These are phyloP conservation scores for Hydra vulgaris DNA, from an alignment of 30 jellyfish, hydroid and myxozoan genomes.

Conservation along the genomic window DNA sequence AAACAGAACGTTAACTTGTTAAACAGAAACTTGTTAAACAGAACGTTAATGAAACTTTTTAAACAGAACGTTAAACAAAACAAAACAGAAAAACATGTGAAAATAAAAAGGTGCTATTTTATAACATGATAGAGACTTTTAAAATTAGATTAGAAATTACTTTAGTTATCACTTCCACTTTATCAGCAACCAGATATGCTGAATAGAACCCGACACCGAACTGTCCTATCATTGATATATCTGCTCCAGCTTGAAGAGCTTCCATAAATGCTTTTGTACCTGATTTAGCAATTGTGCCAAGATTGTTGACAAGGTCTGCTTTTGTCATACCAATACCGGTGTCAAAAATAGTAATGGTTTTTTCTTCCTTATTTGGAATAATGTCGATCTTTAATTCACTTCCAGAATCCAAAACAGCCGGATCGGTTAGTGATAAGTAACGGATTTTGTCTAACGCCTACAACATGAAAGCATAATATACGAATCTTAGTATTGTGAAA, in stretches of 20 bases:
- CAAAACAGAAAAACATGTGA: no score
- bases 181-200: conserved; percentile 84
- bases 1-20: no score
- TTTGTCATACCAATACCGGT: conserved; percentile 98
- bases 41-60: no score
- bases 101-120: no score
- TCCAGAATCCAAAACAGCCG: conserved; percentile 67
- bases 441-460: conserved; percentile 94
- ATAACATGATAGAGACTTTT: no score
- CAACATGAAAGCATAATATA: neutral
- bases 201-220: conserved; percentile 99
- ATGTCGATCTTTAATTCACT: conserved; percentile 68
- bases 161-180: conserved; percentile 77
- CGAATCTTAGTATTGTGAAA: no score
- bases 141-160: no score
- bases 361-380: conserved; percentile 76
- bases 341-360: conserved; percentile 69
- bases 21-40: no score
- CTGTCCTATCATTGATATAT: conserved; percentile 93
- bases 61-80: no score
- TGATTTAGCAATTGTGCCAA: conserved; percentile 95
- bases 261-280: conserved; percentile 98
- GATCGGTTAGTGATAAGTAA: conserved; percentile 69
- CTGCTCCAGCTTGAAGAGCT: conserved; percentile 98
- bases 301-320: conserved; percentile 88